phyloP scores from a whole-genome alignment of 2,113 vertebrate genomes.

The Proteles cristata region DNA sequence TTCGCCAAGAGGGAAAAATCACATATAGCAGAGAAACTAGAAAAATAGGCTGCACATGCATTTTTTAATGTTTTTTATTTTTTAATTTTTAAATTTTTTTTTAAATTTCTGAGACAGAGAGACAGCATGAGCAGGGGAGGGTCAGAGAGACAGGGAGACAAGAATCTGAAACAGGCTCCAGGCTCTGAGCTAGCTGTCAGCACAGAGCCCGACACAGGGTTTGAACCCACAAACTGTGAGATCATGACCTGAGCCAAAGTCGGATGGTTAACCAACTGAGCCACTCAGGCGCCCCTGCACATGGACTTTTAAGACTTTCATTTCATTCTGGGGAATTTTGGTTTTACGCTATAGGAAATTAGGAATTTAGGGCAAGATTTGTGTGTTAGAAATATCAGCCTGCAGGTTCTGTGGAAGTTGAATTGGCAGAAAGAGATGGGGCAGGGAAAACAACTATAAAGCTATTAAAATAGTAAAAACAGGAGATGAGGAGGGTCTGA shows the following conservation, averaged over 20 bases:
- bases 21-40: not conserved
- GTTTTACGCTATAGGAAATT: not conserved
- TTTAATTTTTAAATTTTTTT: too few relatives aligned
- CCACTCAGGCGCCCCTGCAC: not conserved
- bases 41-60: not conserved
- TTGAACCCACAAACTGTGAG: too few relatives aligned
- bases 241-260: too few relatives aligned
- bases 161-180: too few relatives aligned
- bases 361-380: not conserved
- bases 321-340: not conserved
- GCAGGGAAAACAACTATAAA: not conserved
- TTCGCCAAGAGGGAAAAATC: not conserved
- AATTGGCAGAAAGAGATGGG: not conserved
- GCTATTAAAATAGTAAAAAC: not conserved
- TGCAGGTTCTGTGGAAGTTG: not conserved
- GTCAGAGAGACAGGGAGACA: too few relatives aligned
- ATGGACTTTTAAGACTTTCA: not conserved
- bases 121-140: too few relatives aligned
- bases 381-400: not conserved
- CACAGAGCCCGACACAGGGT: too few relatives aligned
- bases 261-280: too few relatives aligned
- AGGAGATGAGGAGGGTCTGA: not conserved
- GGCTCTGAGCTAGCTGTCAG: too few relatives aligned
- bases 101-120: too few relatives aligned
- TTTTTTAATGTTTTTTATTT: not conserved